Evolutionary conservation across 2,888 invertebrate species (phyloP).

Genomic region (Cryptus armator): DNA sequence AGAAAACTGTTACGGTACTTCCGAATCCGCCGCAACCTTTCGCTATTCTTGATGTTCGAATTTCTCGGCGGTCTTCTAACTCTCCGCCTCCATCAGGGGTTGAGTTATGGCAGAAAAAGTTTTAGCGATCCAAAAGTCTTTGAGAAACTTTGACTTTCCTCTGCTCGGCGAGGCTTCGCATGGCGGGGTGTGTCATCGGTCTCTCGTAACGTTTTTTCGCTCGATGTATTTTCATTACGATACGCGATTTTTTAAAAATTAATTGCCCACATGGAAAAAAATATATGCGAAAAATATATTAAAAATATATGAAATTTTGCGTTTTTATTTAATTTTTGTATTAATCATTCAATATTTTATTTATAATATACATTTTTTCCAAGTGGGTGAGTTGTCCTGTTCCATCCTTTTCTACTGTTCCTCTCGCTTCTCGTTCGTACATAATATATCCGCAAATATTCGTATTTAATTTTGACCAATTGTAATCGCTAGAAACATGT

Average conservation of each 20-base stretch:
- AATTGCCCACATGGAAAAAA: too few species aligned
- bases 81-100: constrained; percentile 55
- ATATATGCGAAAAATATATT: too few species aligned
- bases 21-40: constrained; percentile 25
- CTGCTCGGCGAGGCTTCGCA: not conserved
- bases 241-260: too few species aligned
- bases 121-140: constrained; percentile 68
- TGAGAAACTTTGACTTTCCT: constrained; percentile 55
- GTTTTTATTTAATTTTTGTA: too few species aligned
- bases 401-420: too few species aligned
- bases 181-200: not conserved
- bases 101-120: constrained; percentile 79
- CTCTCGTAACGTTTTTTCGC: constrained; percentile 21
- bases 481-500: constrained; percentile 49
- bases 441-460: constrained; percentile 17
- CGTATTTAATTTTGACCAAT: constrained; percentile 25
- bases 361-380: too few species aligned
- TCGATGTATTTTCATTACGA: constrained; percentile 18
- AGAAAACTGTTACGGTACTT: constrained; percentile 4
- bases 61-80: not conserved
- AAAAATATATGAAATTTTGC: too few species aligned
- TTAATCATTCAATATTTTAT: too few species aligned
- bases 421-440: not conserved
- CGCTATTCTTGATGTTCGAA: constrained; percentile 56
- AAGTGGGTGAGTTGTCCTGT: too few species aligned